These are phyloP conservation scores for Cecidostiba fungosa DNA, from an alignment of 2,888 invertebrate species.

Conservation along the genomic window DNA sequence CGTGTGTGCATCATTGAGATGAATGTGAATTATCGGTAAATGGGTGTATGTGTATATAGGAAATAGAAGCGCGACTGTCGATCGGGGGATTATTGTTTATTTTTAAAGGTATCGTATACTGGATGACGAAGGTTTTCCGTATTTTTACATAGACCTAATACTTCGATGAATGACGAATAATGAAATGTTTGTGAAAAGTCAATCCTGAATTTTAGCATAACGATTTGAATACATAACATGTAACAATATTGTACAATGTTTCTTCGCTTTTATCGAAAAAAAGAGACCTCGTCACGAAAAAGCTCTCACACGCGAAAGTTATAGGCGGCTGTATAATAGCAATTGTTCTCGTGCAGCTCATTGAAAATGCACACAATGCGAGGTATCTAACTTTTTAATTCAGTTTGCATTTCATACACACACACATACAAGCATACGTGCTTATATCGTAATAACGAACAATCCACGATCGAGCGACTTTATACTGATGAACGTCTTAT, in stretches of 20 bases:
- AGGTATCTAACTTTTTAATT: slow-evolving; percentile 1
- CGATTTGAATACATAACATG: background rate
- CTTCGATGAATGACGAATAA: background rate
- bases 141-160: background rate
- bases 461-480: slow-evolving; percentile 1
- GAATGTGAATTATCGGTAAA: background rate
- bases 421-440: background rate
- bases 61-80: background rate
- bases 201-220: no score
- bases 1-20: background rate
- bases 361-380: slow-evolving; percentile 25
- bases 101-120: background rate
- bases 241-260: background rate
- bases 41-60: background rate
- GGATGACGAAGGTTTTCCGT: no score
- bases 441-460: background rate
- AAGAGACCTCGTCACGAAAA: slow-evolving; percentile 23
- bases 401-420: background rate
- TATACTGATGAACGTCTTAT: background rate
- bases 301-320: background rate
- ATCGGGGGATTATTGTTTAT: background rate
- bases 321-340: background rate
- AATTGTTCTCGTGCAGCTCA: background rate
- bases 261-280: background rate
- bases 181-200: no score